Percentiles rank a stretch among this genome's conserved stretches.
Conservation (phyloP, 2,113 vertebrate species). For the Delphinus delphis region DNA sequence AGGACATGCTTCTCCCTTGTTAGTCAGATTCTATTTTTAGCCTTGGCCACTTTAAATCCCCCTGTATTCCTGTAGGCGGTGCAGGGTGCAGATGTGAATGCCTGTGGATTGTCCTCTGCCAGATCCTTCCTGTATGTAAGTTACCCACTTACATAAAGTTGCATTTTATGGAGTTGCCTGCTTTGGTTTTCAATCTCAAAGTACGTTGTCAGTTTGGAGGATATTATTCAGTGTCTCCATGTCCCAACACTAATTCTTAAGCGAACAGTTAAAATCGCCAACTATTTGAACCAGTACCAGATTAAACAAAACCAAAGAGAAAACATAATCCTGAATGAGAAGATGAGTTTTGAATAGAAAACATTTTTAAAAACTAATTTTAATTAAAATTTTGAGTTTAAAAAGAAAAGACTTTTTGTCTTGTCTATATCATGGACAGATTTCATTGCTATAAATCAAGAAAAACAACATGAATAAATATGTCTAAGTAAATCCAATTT, state of each 20-base stretch:
- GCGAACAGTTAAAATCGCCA: neutral
- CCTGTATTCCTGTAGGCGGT: too few relatives aligned
- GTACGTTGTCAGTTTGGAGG: too few relatives aligned
- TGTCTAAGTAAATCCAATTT: neutral
- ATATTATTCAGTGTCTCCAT: too few relatives aligned
- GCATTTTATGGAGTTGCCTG: too few relatives aligned
- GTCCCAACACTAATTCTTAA: neutral
- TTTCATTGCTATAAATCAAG: neutral
- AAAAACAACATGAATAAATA: neutral
- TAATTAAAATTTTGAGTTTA: neutral
- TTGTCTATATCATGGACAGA: neutral
- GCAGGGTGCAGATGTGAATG: too few relatives aligned
- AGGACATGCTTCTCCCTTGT: too few relatives aligned
- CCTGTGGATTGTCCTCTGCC: too few relatives aligned
- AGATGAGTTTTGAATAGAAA: neutral
- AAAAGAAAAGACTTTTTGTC: neutral
- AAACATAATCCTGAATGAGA: neutral
- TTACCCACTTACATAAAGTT: too few relatives aligned
- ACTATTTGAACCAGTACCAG: neutral
- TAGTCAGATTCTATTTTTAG: too few relatives aligned
- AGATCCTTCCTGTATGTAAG: too few relatives aligned
- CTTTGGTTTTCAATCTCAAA: too few relatives aligned
- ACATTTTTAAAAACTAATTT: neutral
- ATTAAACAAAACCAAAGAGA: neutral
- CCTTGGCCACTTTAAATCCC: too few relatives aligned